phyloP scores from a whole-genome alignment of 2,797 vertebrate genomes.

The Margarornis squamiger region DNA sequence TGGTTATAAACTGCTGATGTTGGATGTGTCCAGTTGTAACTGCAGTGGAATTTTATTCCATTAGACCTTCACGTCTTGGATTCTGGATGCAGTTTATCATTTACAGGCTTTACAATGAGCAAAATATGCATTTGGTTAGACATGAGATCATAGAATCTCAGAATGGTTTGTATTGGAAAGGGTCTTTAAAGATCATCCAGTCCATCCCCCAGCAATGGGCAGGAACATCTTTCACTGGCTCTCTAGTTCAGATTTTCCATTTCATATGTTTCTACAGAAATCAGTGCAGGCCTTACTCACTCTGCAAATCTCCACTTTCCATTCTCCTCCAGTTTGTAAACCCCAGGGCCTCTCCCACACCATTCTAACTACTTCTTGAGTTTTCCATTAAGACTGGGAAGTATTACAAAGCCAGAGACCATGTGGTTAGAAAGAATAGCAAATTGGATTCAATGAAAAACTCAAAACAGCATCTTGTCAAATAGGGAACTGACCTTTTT shows the following conservation, averaged over 20 bases:
- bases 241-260: neutral
- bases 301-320: neutral
- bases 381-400: neutral
- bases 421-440: neutral
- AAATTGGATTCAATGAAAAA: neutral
- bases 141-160: neutral
- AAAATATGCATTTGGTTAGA: neutral
- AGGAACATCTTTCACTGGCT: neutral
- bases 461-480: neutral
- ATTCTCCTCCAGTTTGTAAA: neutral
- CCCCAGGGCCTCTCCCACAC: neutral
- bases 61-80: neutral
- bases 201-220: accelerated
- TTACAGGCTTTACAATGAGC: neutral
- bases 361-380: neutral
- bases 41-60: neutral
- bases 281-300: neutral
- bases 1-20: neutral
- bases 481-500: neutral
- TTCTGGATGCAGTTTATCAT: neutral
- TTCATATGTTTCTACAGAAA: neutral
- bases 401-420: neutral
- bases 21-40: neutral
- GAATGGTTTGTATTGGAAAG: neutral
- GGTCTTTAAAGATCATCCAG: neutral